Evolutionary conservation across 2,113 vertebrate genomes (phyloP).

Genomic region (Dipodomys stephensi): DNA sequence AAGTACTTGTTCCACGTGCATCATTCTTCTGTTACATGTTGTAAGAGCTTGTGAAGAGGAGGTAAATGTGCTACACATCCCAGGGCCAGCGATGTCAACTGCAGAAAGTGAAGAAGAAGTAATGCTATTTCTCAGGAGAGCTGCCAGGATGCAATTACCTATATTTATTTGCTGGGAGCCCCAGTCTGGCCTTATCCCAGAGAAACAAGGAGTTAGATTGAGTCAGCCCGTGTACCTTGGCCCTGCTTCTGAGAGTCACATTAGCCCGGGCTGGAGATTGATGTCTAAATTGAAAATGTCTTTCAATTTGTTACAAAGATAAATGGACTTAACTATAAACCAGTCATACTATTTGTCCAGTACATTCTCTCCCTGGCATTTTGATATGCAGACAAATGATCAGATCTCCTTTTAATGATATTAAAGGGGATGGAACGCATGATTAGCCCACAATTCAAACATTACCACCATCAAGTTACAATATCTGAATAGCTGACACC

Average conservation of each 20-base stretch:
- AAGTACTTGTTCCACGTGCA: not conserved
- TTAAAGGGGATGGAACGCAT: not conserved
- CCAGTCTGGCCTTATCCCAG: not conserved
- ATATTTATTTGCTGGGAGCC: conserved; percentile 49
- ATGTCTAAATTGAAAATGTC: conserved; percentile 69
- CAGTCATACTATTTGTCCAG: not conserved
- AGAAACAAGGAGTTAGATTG: not conserved
- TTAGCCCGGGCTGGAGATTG: conserved; percentile 54
- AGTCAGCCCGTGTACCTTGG: not conserved
- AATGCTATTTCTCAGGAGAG: not conserved
- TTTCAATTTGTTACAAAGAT: conserved; percentile 52
- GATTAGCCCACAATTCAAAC: not conserved
- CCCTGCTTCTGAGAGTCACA: conserved; percentile 11
- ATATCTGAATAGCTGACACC: not conserved
- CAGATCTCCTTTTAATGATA: not conserved
- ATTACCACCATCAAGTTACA: not conserved
- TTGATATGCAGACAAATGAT: conserved; percentile 20
- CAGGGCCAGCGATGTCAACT: not conserved
- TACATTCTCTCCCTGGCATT: not conserved
- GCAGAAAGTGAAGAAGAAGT: not conserved
- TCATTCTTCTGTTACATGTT: not conserved
- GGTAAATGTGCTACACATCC: not conserved
- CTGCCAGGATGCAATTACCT: conserved; percentile 1
- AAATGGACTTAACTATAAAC: conserved; percentile 30
- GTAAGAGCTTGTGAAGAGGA: not conserved